Evolutionary conservation across 2,888 invertebrate species (phyloP), one percentile per base, ranked within the genome.

Genomic region (Campoplex capitator): DNA sequence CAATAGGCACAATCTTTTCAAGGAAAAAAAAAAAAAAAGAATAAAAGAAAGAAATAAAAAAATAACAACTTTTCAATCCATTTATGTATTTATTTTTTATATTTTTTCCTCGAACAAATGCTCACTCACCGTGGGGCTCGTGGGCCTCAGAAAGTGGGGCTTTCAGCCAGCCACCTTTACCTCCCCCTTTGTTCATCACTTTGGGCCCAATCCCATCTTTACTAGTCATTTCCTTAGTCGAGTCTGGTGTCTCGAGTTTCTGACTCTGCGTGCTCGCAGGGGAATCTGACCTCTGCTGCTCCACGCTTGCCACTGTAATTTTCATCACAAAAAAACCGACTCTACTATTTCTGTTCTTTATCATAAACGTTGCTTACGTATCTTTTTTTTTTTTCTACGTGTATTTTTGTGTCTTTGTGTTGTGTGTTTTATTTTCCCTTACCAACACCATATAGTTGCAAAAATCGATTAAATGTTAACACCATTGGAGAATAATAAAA

Each of bases 301-400:
- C 94, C 92, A 92, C 94, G 90, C 93, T 94, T 90, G 94, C 94
- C 94, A 94, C 94, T 94, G 94, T 83, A 94, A 94, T 93, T 91
- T 92, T 92, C 89, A 92, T 90, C 87, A 93, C 89, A 91, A 88
- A 89, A 77, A 90, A 91, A 91, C 91, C 92, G 91, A 90, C 91
- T 92, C 90, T 91, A 91, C 90, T 90, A 87, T 89, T 92, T 91
- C 84, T 83, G 62, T 84, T 86, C 71, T 84, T 82, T 48, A 68
- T 86, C 58, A 79, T 73, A 58, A 65, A 23, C n/a, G n/a, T 79
- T 42, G 42, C 76, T 70, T 51, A 76, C 81, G 58, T 58, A 80
- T 74, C 42, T 70, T 48, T 70, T 88, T 45, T 68, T 67, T 77
- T n/a, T 51, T 35, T 35, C n/a, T 32, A 51, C 48, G 56, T 11